Base-by-base conservation (phyloP, 92 coral and sea anemone species). In the Palythoa grandiflora region DNA sequence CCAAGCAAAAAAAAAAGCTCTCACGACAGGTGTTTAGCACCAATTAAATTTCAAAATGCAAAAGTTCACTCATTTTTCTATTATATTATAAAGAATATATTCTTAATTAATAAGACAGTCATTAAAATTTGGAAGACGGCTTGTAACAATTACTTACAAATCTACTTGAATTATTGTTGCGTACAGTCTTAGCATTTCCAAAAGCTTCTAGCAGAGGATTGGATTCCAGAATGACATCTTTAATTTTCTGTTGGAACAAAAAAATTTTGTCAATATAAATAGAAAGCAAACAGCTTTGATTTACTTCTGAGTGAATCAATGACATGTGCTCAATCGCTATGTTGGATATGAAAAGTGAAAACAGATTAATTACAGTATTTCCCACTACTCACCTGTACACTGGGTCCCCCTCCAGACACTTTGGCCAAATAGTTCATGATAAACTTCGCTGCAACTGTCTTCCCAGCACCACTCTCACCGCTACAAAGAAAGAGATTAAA, bases 381-480 rank as follows among this genome's bases (percentile, higher is more conserved):
- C 21, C 11, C 15, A 17, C 20, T 38, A 37, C 48, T 91, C 61
- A 96, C 99, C 97, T 96, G 99, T n/a, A 97, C 99, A 90, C 94
- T 95, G 17, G 96, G 88, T 20, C 99, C 99, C 47, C 99, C 99
- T 48, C 99, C 99, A 68, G 99, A 97, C 38, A 97, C 99, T 91
- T 97, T 97, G 13, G 99, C 99, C 47, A 97, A 90, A 84, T 97
- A 97, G 89, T 93, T 90, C 99, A 97, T 97, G 83, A 97, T 97
- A 68, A 97, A 97, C 93, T 97, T 97, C 10, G 99, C 99, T 88
- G 97, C 93, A 63, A 97, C 99, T 16, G 99, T 97, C 86, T 97
- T 97, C 10, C 99, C 99, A 21, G 99, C 99, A 37, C 99, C 99
- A 95, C 99, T 97, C 78, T 97, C 99, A 54, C 99, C 99, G 90